Evolutionary conservation across 2,888 invertebrate species (phyloP).

Genomic region (Anarsia innoxiella): DNA sequence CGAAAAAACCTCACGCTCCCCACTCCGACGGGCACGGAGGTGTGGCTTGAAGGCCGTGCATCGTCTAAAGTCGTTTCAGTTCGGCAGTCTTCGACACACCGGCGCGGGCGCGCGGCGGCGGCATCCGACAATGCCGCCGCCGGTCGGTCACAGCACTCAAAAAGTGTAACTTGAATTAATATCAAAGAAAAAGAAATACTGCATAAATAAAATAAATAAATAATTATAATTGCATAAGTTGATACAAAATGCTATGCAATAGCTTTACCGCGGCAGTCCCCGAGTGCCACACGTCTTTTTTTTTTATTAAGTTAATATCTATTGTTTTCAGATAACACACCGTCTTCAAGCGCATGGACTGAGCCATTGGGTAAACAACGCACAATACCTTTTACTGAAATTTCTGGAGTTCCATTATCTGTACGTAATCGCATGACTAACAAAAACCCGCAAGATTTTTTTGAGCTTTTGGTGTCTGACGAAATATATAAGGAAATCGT

Average conservation of each 20-base stretch:
- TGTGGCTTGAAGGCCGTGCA: too few species aligned
- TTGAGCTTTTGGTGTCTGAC: conserved; percentile 12
- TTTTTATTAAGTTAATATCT: too few species aligned
- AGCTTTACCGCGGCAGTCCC: too few species aligned
- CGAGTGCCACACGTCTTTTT: too few species aligned
- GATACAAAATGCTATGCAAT: not conserved
- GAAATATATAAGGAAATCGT: conserved; percentile 17
- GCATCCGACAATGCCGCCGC: too few species aligned
- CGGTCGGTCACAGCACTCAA: not conserved
- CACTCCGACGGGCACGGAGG: too few species aligned
- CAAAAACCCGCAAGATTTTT: not conserved
- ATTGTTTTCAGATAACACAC: not conserved
- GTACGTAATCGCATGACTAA: not conserved
- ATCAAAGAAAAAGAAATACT: not conserved
- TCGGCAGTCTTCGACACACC: too few species aligned
- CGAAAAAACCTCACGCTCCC: too few species aligned
- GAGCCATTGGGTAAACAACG: conserved; percentile 15
- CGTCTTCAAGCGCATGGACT: not conserved
- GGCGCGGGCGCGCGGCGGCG: too few species aligned
- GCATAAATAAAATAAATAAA: not conserved
- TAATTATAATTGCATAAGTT: not conserved
- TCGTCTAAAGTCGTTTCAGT: too few species aligned
- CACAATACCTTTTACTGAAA: conserved; percentile 18
- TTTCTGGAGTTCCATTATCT: conserved; percentile 8
- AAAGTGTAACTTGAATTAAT: not conserved